Percentiles rank a stretch among this genome's conserved stretches.
phyloP scores from a whole-genome alignment of 1,140 invertebrate genomes.

The Cotesia vestalis region DNA sequence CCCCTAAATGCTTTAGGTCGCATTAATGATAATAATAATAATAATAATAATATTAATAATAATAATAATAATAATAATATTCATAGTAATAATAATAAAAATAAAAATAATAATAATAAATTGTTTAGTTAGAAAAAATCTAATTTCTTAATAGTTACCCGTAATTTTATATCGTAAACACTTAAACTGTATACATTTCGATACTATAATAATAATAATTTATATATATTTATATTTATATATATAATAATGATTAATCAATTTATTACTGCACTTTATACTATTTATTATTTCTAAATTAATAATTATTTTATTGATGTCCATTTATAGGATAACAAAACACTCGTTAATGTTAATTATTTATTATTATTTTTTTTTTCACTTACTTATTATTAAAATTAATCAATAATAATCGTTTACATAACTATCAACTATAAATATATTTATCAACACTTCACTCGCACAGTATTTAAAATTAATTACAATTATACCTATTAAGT shows the following conservation, averaged over 20 bases:
- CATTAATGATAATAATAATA: slow-evolving; percentile 55
- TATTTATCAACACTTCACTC: no score
- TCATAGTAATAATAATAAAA: no score
- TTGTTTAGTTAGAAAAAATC: slow-evolving; percentile 63
- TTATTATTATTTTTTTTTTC: slow-evolving; percentile 6
- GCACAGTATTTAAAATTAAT: neutral
- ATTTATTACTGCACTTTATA: slow-evolving; percentile 19
- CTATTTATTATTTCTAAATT: slow-evolving; percentile 2
- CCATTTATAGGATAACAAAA: slow-evolving; percentile 39
- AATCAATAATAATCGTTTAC: neutral
- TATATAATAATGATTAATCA: neutral
- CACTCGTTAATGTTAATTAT: slow-evolving; percentile 25
- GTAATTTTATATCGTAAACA: slow-evolving; percentile 65
- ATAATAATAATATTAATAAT: slow-evolving; percentile 51
- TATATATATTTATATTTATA: neutral
- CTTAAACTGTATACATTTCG: slow-evolving; percentile 61
- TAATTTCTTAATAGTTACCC: slow-evolving; percentile 64
- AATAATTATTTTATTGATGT: slow-evolving; percentile 17
- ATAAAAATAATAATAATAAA: no score
- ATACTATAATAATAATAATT: slow-evolving; percentile 42
- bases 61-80: no score
- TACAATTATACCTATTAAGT: neutral
- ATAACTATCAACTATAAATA: neutral
- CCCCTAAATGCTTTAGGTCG: slow-evolving; percentile 49
- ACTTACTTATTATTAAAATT: neutral